Base-by-base conservation (phyloP, 2,797 vertebrate species). In the Xenops minutus region DNA sequence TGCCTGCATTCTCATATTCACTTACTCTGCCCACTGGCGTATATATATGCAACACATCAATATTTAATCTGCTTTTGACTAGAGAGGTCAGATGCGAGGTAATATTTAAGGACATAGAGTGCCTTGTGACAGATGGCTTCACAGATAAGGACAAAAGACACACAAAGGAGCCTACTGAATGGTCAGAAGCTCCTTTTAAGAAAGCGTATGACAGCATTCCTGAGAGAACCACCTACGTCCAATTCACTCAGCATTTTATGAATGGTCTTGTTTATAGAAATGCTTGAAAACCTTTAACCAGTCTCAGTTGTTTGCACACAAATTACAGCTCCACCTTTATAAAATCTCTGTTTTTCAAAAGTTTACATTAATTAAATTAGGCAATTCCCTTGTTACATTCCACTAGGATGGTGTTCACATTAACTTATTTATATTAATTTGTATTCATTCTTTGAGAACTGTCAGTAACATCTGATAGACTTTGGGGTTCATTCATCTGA, bases 91-190 rank as follows among this genome's bases (percentile, higher is more conserved):
- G 59, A 34, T 36, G 79, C 80, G 56, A 74, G 24, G 26, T 58
- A 89, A 34, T 78, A 81, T 83, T 71, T 68, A 89, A 89, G 46
- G 71, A 83, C 24, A 32, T 5, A 54, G 58, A 72, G 61, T 21
- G 39, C 81, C 91, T 92, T 83, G 79, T 88, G 85, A 92, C 30
- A 68, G 56, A 91, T 92, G 43, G 36, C 14, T 44, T 94, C 51
- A 78, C 55, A 85, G 78, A 94, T 87, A 87, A 71, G 74, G 81
- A 81, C 58, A 66, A 81, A 92, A 93, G 12, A 29, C 32, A 56
- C 23, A 92, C 72, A 94, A 93, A 94, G 29, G 26, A 93, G 14
- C 34, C 34, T 78, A 66, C 39, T 91, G 76, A 91, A 52, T 55
- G 29, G 20, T 80, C 85, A 91, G 69, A 85, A 88, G 30, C 7